Conservation (phyloP, 53 echinoderm and acorn worm species). For the Antedon mediterranea region DNA sequence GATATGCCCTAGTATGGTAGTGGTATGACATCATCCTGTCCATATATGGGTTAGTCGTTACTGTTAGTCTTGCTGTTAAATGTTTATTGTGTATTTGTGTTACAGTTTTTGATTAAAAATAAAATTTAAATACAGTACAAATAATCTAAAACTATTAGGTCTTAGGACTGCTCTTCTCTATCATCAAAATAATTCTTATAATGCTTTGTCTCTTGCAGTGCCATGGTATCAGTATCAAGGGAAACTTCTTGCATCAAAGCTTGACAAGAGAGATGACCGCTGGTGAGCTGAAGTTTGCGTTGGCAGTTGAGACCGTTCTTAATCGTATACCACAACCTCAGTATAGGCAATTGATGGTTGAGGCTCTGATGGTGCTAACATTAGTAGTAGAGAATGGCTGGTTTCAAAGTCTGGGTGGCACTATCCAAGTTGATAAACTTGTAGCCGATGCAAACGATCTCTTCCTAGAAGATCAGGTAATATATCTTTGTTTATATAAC, state of each 20-base stretch:
- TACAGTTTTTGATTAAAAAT: too few species aligned
- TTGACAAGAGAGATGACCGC: constrained; percentile 90
- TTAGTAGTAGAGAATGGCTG: constrained; percentile 78
- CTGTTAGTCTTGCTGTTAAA: too few species aligned
- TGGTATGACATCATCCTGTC: too few species aligned
- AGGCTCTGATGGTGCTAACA: constrained; percentile 80
- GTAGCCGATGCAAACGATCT: constrained; percentile 69
- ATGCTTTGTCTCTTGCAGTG: constrained; percentile 24
- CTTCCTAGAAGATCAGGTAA: constrained; percentile 83
- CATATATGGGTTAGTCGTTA: too few species aligned
- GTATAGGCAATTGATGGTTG: constrained; percentile 92
- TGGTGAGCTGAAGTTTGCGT: constrained; percentile 90
- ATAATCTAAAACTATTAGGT: too few species aligned
- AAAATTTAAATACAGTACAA: too few species aligned
- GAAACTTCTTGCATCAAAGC: constrained; percentile 56
- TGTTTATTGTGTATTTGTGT: too few species aligned
- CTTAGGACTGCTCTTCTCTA: too few species aligned
- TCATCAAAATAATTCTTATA: too few species aligned
- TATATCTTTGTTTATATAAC: not conserved
- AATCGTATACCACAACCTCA: constrained; percentile 81
- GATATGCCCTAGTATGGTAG: too few species aligned
- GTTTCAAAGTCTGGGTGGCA: constrained; percentile 45
- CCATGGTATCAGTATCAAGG: constrained; percentile 59
- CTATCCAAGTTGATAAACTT: constrained; percentile 52
- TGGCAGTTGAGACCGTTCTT: constrained; percentile 72